A percentile compares a stretch with the other conserved stretches of the same genome.
These are phyloP conservation scores for Nesospiza acunhae DNA, from an alignment of 2,113 vertebrate species.

Conservation along the genomic window DNA sequence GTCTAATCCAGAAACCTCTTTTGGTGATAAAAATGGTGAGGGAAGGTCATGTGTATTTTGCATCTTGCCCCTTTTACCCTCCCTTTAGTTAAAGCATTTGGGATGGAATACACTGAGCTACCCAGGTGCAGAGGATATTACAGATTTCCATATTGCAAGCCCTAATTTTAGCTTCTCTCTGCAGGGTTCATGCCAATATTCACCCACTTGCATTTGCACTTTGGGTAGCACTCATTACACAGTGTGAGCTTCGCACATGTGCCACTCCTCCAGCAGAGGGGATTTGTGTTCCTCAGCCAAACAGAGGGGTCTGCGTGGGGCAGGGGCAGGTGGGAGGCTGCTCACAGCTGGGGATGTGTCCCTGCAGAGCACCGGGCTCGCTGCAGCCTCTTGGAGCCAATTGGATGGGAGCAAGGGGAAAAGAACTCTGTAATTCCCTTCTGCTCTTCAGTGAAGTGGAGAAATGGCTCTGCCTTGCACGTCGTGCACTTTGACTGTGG, in stretches of 20 bases:
- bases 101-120: neutral
- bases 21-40: neutral
- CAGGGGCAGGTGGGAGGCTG: neutral
- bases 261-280: neutral
- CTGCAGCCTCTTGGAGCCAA: neutral
- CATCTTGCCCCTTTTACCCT: neutral
- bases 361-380: neutral
- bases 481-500: neutral
- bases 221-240: constrained; percentile 1
- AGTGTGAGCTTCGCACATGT: neutral
- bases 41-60: neutral
- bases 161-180: constrained; percentile 25
- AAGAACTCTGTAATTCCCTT: neutral
- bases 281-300: neutral
- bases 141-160: neutral
- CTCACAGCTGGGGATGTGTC: neutral
- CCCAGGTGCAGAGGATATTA: constrained; percentile 17
- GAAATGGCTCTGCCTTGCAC: neutral
- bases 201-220: constrained; percentile 33
- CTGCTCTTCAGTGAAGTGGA: neutral
- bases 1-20: neutral
- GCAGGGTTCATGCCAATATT: constrained; percentile 16
- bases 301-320: neutral
- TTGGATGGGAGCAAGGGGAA: neutral
- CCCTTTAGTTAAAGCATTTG: neutral